Evolutionary conservation across 2,888 invertebrate genomes (phyloP).

Genomic region (Chrysolina americana): DNA sequence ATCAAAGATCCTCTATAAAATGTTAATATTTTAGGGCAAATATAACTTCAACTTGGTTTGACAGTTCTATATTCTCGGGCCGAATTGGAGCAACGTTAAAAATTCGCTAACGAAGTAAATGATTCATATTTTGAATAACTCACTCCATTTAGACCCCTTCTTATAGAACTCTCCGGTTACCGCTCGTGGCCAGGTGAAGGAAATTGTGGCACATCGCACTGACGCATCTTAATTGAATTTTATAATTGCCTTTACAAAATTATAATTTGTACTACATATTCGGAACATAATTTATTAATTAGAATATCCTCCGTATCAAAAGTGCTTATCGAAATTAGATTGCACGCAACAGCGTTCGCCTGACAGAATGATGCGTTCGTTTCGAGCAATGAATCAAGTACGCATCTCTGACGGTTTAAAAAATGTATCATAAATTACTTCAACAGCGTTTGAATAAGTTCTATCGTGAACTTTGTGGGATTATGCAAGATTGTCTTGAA

Average conservation of each 20-base stretch:
- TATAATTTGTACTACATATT: constrained; percentile 45
- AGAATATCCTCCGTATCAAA: constrained; percentile 5
- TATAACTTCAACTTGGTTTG: too few species aligned
- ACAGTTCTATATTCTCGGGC: too few species aligned
- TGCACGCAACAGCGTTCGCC: constrained; percentile 12
- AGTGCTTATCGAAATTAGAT: constrained; percentile 19
- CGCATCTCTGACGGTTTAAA: neutral
- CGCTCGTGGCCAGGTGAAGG: constrained; percentile 46
- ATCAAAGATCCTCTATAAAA: too few species aligned
- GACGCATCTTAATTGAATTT: constrained; percentile 55
- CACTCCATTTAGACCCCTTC: too few species aligned
- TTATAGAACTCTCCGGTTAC: neutral
- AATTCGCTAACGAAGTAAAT: too few species aligned
- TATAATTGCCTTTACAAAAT: constrained; percentile 50
- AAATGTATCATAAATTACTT: neutral
- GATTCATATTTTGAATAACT: too few species aligned
- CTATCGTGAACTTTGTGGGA: too few species aligned
- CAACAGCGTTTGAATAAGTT: too few species aligned
- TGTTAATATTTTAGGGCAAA: too few species aligned
- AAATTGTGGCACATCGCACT: constrained; percentile 43
- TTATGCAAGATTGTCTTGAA: too few species aligned
- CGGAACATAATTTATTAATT: constrained; percentile 20
- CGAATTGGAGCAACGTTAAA: too few species aligned
- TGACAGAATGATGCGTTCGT: neutral
- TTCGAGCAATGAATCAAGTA: neutral